These are phyloP conservation scores for Tetanocera ferruginea DNA, from an alignment of 2,888 invertebrate species.

Conservation along the genomic window DNA sequence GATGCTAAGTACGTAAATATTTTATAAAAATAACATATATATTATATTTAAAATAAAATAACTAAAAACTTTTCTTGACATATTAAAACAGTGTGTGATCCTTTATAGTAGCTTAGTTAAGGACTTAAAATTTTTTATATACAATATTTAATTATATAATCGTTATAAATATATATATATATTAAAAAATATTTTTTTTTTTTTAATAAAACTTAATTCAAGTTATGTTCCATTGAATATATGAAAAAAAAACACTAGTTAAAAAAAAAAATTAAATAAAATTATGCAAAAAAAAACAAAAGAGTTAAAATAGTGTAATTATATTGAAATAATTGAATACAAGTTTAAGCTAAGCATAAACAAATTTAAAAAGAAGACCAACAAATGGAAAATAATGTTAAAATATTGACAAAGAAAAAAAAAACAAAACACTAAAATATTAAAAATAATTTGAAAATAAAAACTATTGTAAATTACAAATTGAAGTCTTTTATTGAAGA, in stretches of 20 bases:
- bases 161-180: too few species aligned
- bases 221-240: slow-evolving; percentile 37
- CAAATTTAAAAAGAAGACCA: slow-evolving; percentile 39
- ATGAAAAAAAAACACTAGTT: slow-evolving; percentile 38
- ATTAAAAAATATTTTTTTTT: slow-evolving; percentile 34
- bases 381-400: slow-evolving; percentile 5
- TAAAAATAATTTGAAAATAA: too few species aligned
- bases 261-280: slow-evolving; percentile 38
- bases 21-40: background rate
- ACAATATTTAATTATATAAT: background rate
- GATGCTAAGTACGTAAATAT: background rate
- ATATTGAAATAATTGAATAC: slow-evolving; percentile 13
- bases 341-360: slow-evolving; percentile 37
- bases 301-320: slow-evolving; percentile 12
- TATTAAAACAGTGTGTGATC: slow-evolving; percentile 9
- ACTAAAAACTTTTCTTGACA: background rate
- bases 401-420: slow-evolving; percentile 15
- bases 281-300: slow-evolving; percentile 43
- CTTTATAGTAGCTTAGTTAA: slow-evolving; percentile 1
- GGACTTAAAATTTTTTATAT: slow-evolving; percentile 6
- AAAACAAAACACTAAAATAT: background rate
- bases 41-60: background rate
- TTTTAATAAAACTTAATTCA: slow-evolving; percentile 2
- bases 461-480: too few species aligned
- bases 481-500: too few species aligned